phyloP scores from a whole-genome alignment of 2,113 vertebrate genomes.

The Notechis scutatus region DNA sequence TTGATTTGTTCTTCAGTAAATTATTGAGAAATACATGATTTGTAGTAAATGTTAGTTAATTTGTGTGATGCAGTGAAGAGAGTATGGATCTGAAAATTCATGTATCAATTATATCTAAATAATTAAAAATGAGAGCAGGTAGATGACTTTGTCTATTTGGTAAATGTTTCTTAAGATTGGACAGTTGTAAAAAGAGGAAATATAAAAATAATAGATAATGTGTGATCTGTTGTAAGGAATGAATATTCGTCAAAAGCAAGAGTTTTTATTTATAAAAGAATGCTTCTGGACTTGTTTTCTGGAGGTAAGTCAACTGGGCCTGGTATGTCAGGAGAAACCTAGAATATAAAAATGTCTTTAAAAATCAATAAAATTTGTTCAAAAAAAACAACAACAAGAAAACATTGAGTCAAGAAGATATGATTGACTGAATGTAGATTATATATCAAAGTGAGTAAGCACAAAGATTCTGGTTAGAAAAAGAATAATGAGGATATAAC shows the following conservation, averaged over 20 bases:
- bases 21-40: neutral
- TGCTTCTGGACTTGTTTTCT: neutral
- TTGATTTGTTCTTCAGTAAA: neutral
- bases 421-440: neutral
- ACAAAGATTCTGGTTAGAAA: neutral
- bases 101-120: neutral
- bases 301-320: neutral
- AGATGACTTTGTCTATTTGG: neutral
- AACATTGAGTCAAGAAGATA: neutral
- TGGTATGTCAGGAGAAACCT: neutral
- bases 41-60: neutral
- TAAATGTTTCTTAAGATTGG: neutral
- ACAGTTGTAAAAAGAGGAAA: neutral
- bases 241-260: neutral
- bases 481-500: neutral
- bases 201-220: neutral
- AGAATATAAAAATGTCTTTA: too few relatives aligned
- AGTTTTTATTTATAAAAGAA: neutral
- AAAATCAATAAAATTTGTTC: too few relatives aligned
- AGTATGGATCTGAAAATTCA: neutral
- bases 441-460: neutral
- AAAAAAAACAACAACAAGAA: neutral
- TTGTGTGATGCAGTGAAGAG: neutral
- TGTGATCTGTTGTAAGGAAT: neutral
- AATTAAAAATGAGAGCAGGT: neutral